Percentiles rank a stretch among this genome's conserved stretches.
These are phyloP conservation scores for Callopanchax toddi DNA, from an alignment of 2,113 vertebrate species.

Conservation along the genomic window DNA sequence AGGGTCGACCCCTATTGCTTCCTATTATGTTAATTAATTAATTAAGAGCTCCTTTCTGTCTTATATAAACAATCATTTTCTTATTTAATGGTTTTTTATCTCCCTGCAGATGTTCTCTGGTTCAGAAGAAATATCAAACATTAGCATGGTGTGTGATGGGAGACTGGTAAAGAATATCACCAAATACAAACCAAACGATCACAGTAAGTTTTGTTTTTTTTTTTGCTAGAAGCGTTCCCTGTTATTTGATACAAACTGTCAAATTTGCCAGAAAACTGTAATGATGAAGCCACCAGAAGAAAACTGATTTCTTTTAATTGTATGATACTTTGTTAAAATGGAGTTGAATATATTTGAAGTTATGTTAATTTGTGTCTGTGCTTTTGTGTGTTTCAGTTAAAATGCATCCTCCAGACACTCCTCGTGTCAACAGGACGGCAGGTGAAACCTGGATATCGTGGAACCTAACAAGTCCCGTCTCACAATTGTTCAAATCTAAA, in stretches of 20 bases:
- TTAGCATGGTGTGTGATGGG: constrained; percentile 54
- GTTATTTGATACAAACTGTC: no score
- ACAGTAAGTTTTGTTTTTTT: constrained; percentile 56
- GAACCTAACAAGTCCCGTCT: constrained; percentile 37
- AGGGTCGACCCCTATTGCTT: no score
- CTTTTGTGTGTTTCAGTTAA: constrained; percentile 63
- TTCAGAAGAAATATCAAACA: not conserved
- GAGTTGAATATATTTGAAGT: no score
- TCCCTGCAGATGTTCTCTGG: constrained; percentile 13
- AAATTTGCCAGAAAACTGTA: no score
- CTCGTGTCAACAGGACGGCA: constrained; percentile 27
- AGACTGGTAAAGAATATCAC: not conserved
- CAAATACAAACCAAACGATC: accelerated
- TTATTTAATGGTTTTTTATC: not conserved
- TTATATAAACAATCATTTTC: no score
- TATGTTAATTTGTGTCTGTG: not conserved
- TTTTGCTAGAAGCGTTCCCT: not conserved
- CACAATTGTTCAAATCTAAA: accelerated
- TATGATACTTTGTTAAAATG: no score
- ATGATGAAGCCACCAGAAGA: no score
- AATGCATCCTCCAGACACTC: constrained; percentile 62
- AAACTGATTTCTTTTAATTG: no score
- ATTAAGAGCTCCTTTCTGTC: no score
- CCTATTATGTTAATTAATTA: no score
- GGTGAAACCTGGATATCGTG: constrained; percentile 52